Conservation (phyloP, 2,113 vertebrate genomes). For the Podarcis raffonei region DNA sequence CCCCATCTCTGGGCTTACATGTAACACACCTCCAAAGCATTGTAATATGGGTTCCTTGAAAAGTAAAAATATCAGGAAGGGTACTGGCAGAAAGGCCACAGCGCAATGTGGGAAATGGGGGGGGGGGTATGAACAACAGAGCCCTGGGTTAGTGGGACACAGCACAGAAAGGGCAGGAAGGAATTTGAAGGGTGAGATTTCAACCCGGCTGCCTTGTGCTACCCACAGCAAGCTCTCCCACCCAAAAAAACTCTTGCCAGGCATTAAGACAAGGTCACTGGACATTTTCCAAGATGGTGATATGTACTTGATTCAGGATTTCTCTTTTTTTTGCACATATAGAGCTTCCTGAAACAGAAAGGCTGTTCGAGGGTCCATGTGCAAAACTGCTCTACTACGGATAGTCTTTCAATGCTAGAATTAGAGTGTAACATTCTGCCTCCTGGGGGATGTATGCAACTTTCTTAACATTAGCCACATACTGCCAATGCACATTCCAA, state of each 20-base stretch:
- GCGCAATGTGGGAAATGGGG: background rate
- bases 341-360: background rate
- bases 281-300: background rate
- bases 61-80: background rate
- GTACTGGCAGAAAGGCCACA: no score
- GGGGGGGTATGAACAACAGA: background rate
- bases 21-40: no score
- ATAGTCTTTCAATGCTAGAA: no score
- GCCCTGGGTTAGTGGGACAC: background rate
- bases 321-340: background rate
- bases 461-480: background rate
- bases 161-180: background rate
- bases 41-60: background rate
- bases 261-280: background rate
- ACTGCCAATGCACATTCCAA: background rate
- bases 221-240: background rate
- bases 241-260: no score
- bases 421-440: no score
- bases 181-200: no score
- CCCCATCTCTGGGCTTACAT: background rate
- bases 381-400: no score
- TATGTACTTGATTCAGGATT: background rate
- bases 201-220: background rate
- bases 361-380: no score
- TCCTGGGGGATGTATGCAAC: background rate